Conservation (phyloP, 2,888 invertebrate genomes). For the Eledona agricola region DNA sequence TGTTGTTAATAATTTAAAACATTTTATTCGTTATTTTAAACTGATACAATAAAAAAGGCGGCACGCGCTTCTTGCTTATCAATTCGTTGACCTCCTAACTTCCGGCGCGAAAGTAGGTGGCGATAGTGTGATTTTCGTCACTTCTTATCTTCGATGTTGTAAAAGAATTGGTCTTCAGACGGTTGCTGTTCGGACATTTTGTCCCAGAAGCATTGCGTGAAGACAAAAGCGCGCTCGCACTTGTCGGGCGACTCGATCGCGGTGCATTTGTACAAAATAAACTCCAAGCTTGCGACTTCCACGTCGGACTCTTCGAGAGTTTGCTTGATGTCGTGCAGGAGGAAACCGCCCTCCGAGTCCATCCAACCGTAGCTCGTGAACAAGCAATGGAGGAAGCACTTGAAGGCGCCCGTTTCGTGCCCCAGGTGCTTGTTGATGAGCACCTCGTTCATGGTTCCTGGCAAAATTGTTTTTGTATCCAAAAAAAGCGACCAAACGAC, state of each 20-base stretch:
- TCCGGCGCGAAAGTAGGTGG: constrained; percentile 17
- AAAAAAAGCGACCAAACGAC: constrained; percentile 35
- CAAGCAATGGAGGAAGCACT: constrained; percentile 60
- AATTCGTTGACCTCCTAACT: constrained; percentile 31
- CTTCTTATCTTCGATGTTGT: constrained; percentile 47
- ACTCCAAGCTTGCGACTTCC: constrained; percentile 52
- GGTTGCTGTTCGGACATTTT: constrained; percentile 54
- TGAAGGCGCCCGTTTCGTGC: constrained; percentile 52
- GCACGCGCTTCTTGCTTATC: constrained; percentile 7
- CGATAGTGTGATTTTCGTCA: constrained; percentile 17
- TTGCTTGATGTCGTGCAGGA: constrained; percentile 55
- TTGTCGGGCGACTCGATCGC: constrained; percentile 54
- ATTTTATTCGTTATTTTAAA: too few species aligned
- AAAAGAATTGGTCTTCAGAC: constrained; percentile 51
- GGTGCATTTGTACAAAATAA: constrained; percentile 57
- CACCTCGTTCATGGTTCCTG: constrained; percentile 59
- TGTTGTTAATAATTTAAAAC: too few species aligned
- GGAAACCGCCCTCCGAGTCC: constrained; percentile 60
- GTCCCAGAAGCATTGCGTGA: constrained; percentile 60
- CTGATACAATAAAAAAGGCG: constrained; percentile 6
- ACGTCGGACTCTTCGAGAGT: constrained; percentile 54
- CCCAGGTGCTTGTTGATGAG: constrained; percentile 55
- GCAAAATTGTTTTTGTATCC: constrained; percentile 18
- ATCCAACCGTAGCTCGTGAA: constrained; percentile 61
- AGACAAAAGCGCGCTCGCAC: constrained; percentile 57